These are phyloP conservation scores for Flexamia atlantica DNA, from an alignment of 2,888 invertebrate genomes.

Conservation along the genomic window DNA sequence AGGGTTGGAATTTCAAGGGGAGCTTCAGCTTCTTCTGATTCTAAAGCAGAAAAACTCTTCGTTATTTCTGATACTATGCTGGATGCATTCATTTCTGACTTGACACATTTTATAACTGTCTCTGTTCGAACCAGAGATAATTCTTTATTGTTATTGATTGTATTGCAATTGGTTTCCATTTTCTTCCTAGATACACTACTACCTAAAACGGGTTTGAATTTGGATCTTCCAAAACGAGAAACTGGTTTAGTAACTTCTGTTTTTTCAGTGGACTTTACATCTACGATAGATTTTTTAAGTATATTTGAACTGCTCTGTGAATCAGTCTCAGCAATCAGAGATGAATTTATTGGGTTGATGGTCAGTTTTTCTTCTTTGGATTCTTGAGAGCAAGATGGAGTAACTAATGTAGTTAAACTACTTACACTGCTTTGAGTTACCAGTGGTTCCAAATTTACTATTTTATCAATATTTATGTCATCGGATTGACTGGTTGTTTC, in stretches of 20 bases:
- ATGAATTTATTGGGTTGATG: neutral
- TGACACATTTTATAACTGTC: constrained; percentile 30
- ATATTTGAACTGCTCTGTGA: neutral
- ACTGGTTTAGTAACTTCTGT: neutral
- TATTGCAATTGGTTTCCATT: neutral
- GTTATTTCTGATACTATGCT: constrained; percentile 17
- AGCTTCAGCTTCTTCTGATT: neutral
- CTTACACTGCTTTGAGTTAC: neutral
- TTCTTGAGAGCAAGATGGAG: neutral
- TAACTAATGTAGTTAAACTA: neutral
- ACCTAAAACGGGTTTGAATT: constrained; percentile 40
- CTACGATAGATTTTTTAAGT: neutral
- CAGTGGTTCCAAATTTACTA: neutral
- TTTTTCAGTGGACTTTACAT: neutral
- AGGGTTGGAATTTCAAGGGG: neutral
- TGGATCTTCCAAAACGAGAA: constrained; percentile 8
- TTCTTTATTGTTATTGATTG: neutral
- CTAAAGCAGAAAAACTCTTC: constrained; percentile 9
- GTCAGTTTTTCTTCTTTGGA: neutral
- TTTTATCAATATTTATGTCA: neutral
- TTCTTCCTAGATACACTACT: constrained; percentile 16
- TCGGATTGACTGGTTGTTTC: too few species aligned
- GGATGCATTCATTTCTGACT: neutral
- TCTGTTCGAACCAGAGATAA: constrained; percentile 28
- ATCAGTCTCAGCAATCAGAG: neutral